These are phyloP conservation scores for Oxyteleia sp. DNA, from an alignment of 2,888 invertebrate species.

Conservation along the genomic window DNA sequence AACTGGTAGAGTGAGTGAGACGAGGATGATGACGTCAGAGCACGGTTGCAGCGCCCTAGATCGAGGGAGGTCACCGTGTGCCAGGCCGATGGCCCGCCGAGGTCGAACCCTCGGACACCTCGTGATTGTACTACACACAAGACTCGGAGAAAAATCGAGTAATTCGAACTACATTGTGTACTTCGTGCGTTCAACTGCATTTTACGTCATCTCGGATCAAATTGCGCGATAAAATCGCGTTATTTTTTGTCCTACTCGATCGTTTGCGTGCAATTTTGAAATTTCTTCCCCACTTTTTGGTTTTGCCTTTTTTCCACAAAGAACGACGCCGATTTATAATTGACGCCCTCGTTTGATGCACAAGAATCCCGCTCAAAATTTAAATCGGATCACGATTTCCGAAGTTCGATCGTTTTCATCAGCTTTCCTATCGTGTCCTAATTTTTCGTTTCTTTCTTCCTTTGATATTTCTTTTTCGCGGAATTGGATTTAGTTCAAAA, in stretches of 20 bases:
- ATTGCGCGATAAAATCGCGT: conserved; percentile 56
- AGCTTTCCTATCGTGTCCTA: too few species aligned
- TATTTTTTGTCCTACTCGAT: conserved; percentile 14
- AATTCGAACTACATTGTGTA: conserved; percentile 69
- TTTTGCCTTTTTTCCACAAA: too few species aligned
- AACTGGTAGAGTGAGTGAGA: conserved; percentile 79
- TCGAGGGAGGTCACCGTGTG: conserved; percentile 87
- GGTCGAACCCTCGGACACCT: conserved; percentile 86
- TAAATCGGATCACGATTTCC: too few species aligned
- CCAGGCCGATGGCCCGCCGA: conserved; percentile 87
- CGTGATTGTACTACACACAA: conserved; percentile 74
- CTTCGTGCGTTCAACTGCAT: conserved; percentile 52
- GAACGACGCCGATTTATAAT: too few species aligned
- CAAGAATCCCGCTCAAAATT: too few species aligned
- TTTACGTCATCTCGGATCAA: conserved; percentile 61
- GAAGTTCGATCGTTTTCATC: too few species aligned
- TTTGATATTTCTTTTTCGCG: too few species aligned
- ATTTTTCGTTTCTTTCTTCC: too few species aligned
- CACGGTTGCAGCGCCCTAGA: conserved; percentile 87
- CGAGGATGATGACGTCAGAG: conserved; percentile 86
- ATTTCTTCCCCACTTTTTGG: conserved; percentile 17
- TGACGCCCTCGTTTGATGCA: too few species aligned
- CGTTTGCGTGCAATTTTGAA: conserved; percentile 39
- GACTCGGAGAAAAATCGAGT: conserved; percentile 60
- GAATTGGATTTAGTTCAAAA: too few species aligned